phyloP scores from a whole-genome alignment of 2,888 invertebrate species.

The Philaethria dido region DNA sequence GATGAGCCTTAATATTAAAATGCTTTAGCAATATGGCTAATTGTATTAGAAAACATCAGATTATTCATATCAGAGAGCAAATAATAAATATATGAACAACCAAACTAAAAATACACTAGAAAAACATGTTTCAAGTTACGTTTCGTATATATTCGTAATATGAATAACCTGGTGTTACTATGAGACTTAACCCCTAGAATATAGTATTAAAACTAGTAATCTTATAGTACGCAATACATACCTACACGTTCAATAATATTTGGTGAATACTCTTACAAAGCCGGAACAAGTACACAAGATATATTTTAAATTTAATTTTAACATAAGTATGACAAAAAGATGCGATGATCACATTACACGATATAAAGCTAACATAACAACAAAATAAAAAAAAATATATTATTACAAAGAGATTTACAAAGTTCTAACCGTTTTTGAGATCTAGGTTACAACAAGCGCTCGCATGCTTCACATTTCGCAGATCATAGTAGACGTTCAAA shows the following conservation, averaged over 20 bases:
- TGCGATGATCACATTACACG: not conserved
- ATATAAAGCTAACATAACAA: conserved; percentile 16
- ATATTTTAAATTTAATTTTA: not conserved
- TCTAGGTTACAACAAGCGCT: conserved; percentile 38
- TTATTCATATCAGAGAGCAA: conserved; percentile 34
- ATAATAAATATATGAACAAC: conserved; percentile 31
- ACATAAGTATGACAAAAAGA: conserved; percentile 14
- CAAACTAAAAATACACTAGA: conserved; percentile 4
- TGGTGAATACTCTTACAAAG: conserved; percentile 37
- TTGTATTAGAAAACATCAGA: conserved; percentile 55
- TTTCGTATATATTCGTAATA: not conserved
- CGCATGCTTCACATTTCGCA: conserved; percentile 14
- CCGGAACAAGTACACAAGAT: conserved; percentile 5
- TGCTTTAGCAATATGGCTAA: conserved; percentile 73
- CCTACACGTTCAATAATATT: conserved; percentile 31
- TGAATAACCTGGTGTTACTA: conserved; percentile 1
- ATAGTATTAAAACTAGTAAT: conserved; percentile 10
- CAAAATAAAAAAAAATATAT: conserved; percentile 1
- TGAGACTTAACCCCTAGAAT: conserved; percentile 2
- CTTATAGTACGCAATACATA: conserved; percentile 28
- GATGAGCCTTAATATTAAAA: conserved; percentile 64
- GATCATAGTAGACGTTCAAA: not conserved
- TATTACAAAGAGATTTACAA: conserved; percentile 12
- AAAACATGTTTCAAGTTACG: not conserved
- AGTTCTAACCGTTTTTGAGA: conserved; percentile 15